Evolutionary conservation across 2,113 vertebrate genomes (phyloP).

Genomic region (Myotis davidii): DNA sequence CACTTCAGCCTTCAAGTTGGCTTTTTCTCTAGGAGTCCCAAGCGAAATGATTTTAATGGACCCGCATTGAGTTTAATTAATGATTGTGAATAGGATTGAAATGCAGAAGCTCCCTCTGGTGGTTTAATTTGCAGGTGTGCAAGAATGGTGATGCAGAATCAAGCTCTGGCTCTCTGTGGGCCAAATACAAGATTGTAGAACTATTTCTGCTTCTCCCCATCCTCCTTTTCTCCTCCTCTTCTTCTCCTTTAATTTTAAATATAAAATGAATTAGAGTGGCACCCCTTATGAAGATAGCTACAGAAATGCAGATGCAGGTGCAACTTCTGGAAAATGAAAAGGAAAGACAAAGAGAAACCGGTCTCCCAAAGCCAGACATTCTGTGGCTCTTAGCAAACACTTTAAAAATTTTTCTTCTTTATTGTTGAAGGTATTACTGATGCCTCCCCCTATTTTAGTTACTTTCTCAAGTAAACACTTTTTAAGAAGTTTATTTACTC

Average conservation of each 20-base stretch:
- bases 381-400: neutral
- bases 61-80: neutral
- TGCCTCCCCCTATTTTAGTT: too few species aligned
- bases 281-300: neutral
- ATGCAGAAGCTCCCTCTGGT: constrained; percentile 81
- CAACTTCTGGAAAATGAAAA: constrained; percentile 18
- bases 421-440: too few species aligned
- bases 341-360: neutral
- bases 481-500: neutral
- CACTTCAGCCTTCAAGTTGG: neutral
- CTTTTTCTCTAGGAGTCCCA: neutral
- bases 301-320: neutral
- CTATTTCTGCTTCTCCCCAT: neutral
- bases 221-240: neutral
- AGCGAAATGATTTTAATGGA: neutral
- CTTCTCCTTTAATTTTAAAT: neutral
- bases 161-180: fast-evolving
- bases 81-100: constrained; percentile 25
- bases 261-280: neutral
- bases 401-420: neutral
- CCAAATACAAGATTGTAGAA: neutral
- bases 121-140: constrained; percentile 35
- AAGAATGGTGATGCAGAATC: fast-evolving
- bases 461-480: neutral
- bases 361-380: neutral